Conservation (phyloP, 1,140 invertebrate species). For the Diabrotica virgifera region DNA sequence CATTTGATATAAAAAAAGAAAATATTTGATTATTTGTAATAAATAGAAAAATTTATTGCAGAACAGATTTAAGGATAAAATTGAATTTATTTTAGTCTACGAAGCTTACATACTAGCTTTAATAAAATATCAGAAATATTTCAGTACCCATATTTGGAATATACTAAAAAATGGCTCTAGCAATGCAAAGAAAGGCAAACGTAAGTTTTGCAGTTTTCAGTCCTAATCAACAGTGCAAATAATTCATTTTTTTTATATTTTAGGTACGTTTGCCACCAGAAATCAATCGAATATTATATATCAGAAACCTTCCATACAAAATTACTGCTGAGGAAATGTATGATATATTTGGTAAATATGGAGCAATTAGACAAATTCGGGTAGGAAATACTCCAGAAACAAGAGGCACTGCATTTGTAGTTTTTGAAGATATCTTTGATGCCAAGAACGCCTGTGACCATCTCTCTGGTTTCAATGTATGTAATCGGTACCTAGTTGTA, state of each 20-base stretch:
- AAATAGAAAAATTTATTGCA: too few relatives aligned
- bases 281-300: conserved; percentile 96
- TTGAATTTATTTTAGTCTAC: too few relatives aligned
- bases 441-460: conserved; percentile 99
- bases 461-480: conserved; percentile 98
- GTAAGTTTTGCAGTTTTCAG: conserved; percentile 47
- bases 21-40: too few relatives aligned
- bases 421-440: conserved; percentile 99
- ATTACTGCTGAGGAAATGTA: conserved; percentile 99
- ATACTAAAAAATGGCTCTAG: conserved; percentile 55
- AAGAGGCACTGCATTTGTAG: conserved; percentile 97
- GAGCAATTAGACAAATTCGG: conserved; percentile 96
- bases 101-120: too few relatives aligned
- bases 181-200: conserved; percentile 60
- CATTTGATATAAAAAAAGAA: too few relatives aligned
- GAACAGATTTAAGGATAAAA: too few relatives aligned
- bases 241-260: conserved; percentile 36
- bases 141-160: not conserved
- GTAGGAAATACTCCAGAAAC: conserved; percentile 98
- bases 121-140: too few relatives aligned
- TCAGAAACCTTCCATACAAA: conserved; percentile 98
- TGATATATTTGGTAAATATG: conserved; percentile 99
- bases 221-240: conserved; percentile 21
- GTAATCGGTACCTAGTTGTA: conserved; percentile 96
- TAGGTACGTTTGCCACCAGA: conserved; percentile 96